Base-by-base conservation (phyloP, 2,888 invertebrate genomes). In the Pachymerium ferrugineum region DNA sequence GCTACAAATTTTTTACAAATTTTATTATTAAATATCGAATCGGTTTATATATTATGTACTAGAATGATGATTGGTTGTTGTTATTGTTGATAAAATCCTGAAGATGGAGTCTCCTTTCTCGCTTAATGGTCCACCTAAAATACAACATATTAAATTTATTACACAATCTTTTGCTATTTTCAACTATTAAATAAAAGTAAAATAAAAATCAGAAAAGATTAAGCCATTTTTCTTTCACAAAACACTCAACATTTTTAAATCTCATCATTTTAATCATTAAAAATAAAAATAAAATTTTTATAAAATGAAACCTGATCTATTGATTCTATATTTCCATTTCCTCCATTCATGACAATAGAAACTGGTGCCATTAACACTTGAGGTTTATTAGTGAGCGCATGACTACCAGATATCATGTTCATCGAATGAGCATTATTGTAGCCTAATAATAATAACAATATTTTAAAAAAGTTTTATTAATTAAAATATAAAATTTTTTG, bases 311-410 rank as follows among this genome's bases (percentile, higher is more conserved):
- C 22, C 67, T 12, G 38, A 38, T 38, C 38, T 6, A 19, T 67
- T n/a, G n/a, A 67, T 14, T 67, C 67, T 22, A 67, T 14, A 25
- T 19, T 67, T 67, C 67, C 67, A 8, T 25, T 25, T 2, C 67
- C 30, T 8, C 71, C 71, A 28, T 71, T 71, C 71, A 71, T 71
- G 14, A 71, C 71, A 6, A 71, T 35, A 4, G 71, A 71, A 8
- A 71, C 71, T 3, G 71, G 71, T 10, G 70, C 29, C 3, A 71
- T 19, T 14, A 71, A 19, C 4, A 71, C 38, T 35, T 71, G 33
- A 19, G 71, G 71, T 30, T 71, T 71, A 10, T 19, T 38, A 2
- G 71, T 8, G 33, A 71, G 19, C 10, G 71, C 35, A 38, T 38
- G 12, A n/a, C 38, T 16, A 14, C 33, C 12, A 33, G 33, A 33